Evolutionary conservation across 2,888 invertebrate species (phyloP).

Genomic region (Scelioninae gen. 2): DNA sequence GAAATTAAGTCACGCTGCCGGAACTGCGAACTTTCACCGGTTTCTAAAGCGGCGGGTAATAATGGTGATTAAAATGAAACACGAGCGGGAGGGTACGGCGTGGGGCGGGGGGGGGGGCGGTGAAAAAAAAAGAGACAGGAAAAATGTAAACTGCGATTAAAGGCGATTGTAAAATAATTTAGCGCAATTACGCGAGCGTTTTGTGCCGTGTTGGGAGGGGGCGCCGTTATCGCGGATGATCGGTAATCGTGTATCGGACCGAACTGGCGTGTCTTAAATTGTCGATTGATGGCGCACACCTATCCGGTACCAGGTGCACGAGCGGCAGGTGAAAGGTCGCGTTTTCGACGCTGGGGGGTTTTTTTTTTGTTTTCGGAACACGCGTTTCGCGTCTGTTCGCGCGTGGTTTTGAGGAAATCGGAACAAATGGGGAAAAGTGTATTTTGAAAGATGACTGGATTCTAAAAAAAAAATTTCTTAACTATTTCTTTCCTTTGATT

Average conservation of each 20-base stretch:
- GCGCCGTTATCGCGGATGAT: not conserved
- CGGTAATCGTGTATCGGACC: no score
- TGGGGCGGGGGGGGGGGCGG: no score
- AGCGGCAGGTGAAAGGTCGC: conserved; percentile 8
- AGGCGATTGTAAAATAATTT: conserved; percentile 21
- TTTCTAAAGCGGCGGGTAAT: conserved; percentile 30
- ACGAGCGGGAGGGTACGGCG: not conserved
- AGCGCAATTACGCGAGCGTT: not conserved
- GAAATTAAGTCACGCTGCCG: conserved; percentile 16
- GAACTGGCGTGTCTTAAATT: no score
- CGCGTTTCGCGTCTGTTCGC: not conserved
- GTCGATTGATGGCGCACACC: conserved; percentile 9
- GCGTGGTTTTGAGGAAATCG: not conserved
- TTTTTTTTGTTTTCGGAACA: conserved; percentile 6
- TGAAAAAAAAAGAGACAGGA: not conserved
- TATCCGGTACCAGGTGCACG: no score
- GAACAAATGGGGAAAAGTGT: no score
- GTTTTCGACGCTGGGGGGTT: not conserved
- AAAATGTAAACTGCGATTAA: no score
- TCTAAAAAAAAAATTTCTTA: no score
- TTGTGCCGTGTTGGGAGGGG: not conserved
- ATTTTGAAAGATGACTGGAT: no score
- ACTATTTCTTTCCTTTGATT: no score
- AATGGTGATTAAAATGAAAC: conserved; percentile 26
- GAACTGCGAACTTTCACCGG: conserved; percentile 32